A percentile compares a stretch with the other conserved stretches of the same genome.
Conservation (phyloP, 2,888 invertebrate genomes). For the Esperia sulphurella region DNA sequence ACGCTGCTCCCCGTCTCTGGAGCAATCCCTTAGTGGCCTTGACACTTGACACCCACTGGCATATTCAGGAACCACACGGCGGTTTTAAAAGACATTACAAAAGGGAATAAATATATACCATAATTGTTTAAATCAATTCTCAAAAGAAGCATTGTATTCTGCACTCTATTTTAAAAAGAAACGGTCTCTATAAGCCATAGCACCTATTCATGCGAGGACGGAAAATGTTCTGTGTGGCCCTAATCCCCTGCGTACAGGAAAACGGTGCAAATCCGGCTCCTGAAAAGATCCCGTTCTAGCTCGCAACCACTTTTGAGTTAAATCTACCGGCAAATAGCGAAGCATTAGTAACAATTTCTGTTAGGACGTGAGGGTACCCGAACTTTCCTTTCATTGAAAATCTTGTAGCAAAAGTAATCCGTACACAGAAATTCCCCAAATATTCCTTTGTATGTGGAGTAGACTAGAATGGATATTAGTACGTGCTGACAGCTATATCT, state of each 20-base stretch:
- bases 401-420: not conserved
- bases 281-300: not conserved
- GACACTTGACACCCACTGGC: too few species aligned
- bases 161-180: not conserved
- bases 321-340: slow-evolving; percentile 7
- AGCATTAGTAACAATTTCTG: not conserved
- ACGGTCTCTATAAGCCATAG: not conserved
- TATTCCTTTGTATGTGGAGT: too few species aligned
- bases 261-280: not conserved
- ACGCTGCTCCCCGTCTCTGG: too few species aligned
- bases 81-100: too few species aligned
- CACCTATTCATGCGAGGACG: not conserved
- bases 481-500: too few species aligned
- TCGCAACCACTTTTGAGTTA: slow-evolving; percentile 7
- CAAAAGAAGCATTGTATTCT: too few species aligned
- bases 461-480: too few species aligned
- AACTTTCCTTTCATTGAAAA: not conserved
- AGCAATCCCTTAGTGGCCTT: too few species aligned
- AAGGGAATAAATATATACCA: too few species aligned
- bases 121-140: too few species aligned
- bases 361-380: not conserved
- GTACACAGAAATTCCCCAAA: not conserved
- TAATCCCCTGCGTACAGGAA: not conserved
- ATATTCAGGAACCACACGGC: too few species aligned
- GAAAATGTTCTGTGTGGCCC: not conserved